These are phyloP conservation scores for Sthenelais limicola DNA, from an alignment of 2,888 invertebrate genomes.

Conservation along the genomic window DNA sequence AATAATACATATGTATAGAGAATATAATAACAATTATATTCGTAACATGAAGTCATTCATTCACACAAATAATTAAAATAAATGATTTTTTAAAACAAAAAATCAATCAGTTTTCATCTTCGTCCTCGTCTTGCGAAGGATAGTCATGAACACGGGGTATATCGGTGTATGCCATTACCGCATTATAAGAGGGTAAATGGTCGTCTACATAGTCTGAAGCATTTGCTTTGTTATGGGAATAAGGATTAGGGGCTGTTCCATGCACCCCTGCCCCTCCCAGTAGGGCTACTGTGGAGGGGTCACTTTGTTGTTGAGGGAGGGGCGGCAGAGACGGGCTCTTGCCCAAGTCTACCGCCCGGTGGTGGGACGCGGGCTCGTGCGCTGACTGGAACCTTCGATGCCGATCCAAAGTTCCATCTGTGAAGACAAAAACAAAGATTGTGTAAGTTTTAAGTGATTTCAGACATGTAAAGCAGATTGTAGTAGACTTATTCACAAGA, in stretches of 20 bases:
- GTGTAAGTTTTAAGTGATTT: no score
- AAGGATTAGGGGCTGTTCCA: neutral
- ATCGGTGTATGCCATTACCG: slow-evolving; percentile 16
- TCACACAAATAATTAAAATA: no score
- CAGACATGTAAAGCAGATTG: no score
- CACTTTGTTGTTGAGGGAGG: neutral
- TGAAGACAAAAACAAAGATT: neutral
- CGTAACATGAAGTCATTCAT: no score
- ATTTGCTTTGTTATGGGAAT: neutral
- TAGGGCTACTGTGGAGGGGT: neutral
- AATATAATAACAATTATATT: no score
- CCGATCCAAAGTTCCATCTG: slow-evolving; percentile 20
- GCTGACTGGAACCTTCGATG: slow-evolving; percentile 17
- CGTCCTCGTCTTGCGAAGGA: slow-evolving; percentile 22
- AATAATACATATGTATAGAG: no score
- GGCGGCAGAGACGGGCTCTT: neutral
- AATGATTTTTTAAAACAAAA: no score
- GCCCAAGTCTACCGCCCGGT: slow-evolving; percentile 3
- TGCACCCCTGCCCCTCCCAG: slow-evolving; percentile 1
- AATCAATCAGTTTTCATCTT: no score
- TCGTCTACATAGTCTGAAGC: no score
- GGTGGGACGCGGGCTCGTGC: slow-evolving; percentile 1
- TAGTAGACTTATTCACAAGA: no score
- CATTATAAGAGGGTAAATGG: no score
- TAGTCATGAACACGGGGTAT: slow-evolving; percentile 28